Evolutionary conservation across 2,888 invertebrate genomes (phyloP), one percentile per base, ranked within the genome.

Genomic region (Conistra vaccinii): DNA sequence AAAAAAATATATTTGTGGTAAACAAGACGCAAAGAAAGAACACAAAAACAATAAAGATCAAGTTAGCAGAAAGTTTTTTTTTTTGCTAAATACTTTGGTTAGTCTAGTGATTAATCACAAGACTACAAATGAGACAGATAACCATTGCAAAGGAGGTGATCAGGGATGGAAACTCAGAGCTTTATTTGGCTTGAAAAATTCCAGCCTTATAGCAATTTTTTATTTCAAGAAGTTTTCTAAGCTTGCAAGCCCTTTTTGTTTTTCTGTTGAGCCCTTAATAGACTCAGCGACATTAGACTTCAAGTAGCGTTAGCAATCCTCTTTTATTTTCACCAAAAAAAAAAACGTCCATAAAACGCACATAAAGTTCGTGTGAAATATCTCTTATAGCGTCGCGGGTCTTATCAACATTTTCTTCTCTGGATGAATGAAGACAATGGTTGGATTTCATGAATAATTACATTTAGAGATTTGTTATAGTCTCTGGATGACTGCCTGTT

Each of bases 391-490:
- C 65, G 58, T 69, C 69, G 62, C 32, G 48, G 69, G 84, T 84
- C 89, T 92, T 93, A 93, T 93, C 92, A 90, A 89, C 89, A 89
- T 90, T 91, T 91, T 90, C 90, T 89, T 86, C 88, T 87, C 86
- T 88, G 81, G 87, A 83, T 89, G 88, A 87, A 85, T 85, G 85
- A 84, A 89, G 89, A 91, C 90, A 91, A 92, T 92, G 90, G 88
- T 87, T 84, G 87, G 90, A 87, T 91, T 90, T 90, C 90, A 90
- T 92, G 91, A 93, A 93, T 92, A 92, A 92, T 93, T 91, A 92
- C 90, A 87, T 90, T 89, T 88, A 73, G 82, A 87, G 88, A 89
- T 90, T 90, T 87, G 85, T 87, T 90, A 82, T 80, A 85, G 83
- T 80, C 80, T 67, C 76, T 68, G 74, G 66, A 78, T 81, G 70